Evolutionary conservation across 2,888 invertebrate genomes (phyloP).

Genomic region (Tholera decimalis): DNA sequence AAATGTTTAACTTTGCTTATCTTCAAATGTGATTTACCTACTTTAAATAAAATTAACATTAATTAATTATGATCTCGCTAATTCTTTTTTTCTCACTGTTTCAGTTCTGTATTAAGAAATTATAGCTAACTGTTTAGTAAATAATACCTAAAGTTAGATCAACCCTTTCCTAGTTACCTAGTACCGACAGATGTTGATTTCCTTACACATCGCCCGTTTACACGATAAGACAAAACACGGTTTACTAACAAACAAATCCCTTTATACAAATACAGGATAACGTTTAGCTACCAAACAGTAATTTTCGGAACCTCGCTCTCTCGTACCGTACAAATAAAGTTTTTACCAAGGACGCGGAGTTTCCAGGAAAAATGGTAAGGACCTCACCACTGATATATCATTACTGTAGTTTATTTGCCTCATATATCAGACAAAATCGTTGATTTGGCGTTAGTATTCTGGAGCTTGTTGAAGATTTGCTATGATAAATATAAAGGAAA

Average conservation of each 20-base stretch:
- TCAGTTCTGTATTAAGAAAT: no score
- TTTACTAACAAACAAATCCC: conserved; percentile 8
- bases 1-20: no score
- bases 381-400: conserved; percentile 39
- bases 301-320: conserved; percentile 36
- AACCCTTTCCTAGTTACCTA: no score
- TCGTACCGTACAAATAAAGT: conserved; percentile 65
- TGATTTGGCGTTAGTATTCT: conserved; percentile 36
- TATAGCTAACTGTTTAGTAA: no score
- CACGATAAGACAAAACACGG: conserved; percentile 1
- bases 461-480: conserved; percentile 14
- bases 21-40: no score
- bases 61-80: no score
- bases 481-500: conserved; percentile 38
- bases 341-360: conserved; percentile 64
- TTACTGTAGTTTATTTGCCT: conserved; percentile 45
- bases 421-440: conserved; percentile 22
- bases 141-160: no score
- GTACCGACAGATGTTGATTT: no score
- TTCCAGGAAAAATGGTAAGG: conserved; percentile 66
- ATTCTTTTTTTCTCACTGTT: no score
- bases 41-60: no score
- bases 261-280: conserved; percentile 41
- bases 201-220: not conserved
- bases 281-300: conserved; percentile 31